phyloP scores from a whole-genome alignment of 2,888 invertebrate species.

The Drosophila tripunctata region DNA sequence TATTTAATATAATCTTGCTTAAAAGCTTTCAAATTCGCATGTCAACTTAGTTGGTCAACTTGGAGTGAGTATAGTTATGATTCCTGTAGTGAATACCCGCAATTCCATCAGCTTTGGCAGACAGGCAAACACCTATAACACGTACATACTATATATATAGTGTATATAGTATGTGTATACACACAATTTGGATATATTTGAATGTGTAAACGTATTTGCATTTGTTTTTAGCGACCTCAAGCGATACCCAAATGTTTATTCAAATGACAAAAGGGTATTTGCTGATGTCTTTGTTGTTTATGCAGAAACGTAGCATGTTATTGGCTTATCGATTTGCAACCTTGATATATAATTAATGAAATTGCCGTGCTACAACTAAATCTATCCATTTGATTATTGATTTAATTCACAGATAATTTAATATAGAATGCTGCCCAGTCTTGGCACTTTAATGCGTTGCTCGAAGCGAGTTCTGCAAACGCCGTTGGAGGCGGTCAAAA shows the following conservation, averaged over 20 bases:
- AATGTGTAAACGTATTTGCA: constrained; percentile 56
- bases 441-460: constrained; percentile 84
- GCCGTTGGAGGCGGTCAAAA: constrained; percentile 72
- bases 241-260: constrained; percentile 65
- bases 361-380: constrained; percentile 16
- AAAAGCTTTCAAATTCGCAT: constrained; percentile 7
- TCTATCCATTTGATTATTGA: too few species aligned
- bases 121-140: not conserved
- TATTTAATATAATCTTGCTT: too few species aligned
- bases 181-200: not conserved
- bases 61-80: not conserved
- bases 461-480: constrained; percentile 82
- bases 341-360: constrained; percentile 45
- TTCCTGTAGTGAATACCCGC: constrained; percentile 37
- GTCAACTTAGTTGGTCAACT: not conserved
- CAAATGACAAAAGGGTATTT: constrained; percentile 50
- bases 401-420: constrained; percentile 71
- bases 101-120: constrained; percentile 5
- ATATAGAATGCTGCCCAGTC: constrained; percentile 83
- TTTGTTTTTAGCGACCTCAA: constrained; percentile 62
- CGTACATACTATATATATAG: not conserved
- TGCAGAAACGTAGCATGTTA: constrained; percentile 7
- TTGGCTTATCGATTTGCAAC: constrained; percentile 45
- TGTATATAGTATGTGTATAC: too few species aligned
- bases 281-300: constrained; percentile 19